Conservation (phyloP, 92 coral and sea anemone genomes). For the Porites cylindrica region DNA sequence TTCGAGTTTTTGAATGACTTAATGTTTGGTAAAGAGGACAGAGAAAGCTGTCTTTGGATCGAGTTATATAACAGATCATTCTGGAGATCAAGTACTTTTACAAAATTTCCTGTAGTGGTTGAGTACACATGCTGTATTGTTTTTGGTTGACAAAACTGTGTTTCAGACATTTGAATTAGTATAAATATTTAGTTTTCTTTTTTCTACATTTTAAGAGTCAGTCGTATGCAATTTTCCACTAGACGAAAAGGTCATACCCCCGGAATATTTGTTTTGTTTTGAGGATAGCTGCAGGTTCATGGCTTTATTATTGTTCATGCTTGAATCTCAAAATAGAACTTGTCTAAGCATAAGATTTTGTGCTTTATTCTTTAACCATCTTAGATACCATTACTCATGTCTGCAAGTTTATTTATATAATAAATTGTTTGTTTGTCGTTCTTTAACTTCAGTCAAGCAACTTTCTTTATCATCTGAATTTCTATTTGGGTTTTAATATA, state of each 20-base stretch:
- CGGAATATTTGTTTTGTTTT: conserved; percentile 1
- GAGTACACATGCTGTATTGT: background rate
- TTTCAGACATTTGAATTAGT: background rate
- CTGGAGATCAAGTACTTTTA: background rate
- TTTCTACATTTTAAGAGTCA: background rate
- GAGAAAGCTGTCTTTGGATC: background rate
- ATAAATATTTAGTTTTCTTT: background rate
- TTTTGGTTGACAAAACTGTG: background rate
- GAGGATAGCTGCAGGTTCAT: background rate
- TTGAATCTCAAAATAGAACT: background rate
- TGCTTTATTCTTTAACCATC: background rate
- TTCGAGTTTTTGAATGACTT: background rate
- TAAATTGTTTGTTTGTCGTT: conserved; percentile 15
- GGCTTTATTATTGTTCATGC: background rate
- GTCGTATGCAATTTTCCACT: background rate
- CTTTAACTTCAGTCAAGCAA: background rate
- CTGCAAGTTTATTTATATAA: conserved; percentile 19
- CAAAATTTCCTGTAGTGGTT: background rate
- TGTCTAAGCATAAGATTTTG: background rate
- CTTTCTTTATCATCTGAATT: background rate
- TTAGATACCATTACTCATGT: background rate
- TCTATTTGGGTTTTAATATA: background rate
- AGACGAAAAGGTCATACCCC: background rate
- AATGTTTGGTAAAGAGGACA: background rate
- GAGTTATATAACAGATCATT: no score